Base-by-base conservation (phyloP, 2,888 invertebrate species). In the Doris montereyensis region DNA sequence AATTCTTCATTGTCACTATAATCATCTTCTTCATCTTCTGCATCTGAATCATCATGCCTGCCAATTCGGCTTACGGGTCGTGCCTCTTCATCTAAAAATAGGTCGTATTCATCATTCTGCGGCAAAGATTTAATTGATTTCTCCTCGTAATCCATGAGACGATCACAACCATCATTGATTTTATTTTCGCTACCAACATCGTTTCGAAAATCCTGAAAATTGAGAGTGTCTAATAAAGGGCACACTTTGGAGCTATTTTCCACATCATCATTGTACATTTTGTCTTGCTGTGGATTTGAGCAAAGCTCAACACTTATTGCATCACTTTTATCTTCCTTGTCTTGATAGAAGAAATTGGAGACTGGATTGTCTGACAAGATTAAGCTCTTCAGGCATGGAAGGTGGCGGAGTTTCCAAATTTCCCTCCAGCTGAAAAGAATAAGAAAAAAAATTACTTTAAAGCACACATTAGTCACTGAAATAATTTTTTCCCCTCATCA, bases 311-410 rank as follows among this genome's bases (percentile, higher is more conserved):
- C 0, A 71, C 77, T 1, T 34, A 35, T 4, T 17, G 13, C 13
- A 60, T 26, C 5, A n/a, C 0, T 24, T n/a, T n/a, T n/a, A n/a
- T n/a, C n/a, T n/a, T n/a, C n/a, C n/a, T 52, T 68, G 10, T 57
- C 58, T 34, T 79, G 65, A 76, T 87, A 88, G 68, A 84, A 86
- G 10, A 88, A 78, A 77, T 87, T 84, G 62, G 81, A 60, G 4
- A 89, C 77, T 8, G 89, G 88, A 74, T 89, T 89, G 4, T 86
- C 88, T 58, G 88, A 88, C 65, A 89, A 78, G 32, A 89, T 85
- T 8, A 89, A 81, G n/a, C 83, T 84, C 26, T 86, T 84, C 62
- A 89, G 82, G 17, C 84, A 83, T 28, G 85, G 83, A 5, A 89
- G 75, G 72, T 82, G 70, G 30, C 85, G 81, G 2, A 89, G 81